Percentiles rank a stretch among this genome's conserved stretches.
phyloP scores from a whole-genome alignment of 2,888 invertebrate species.

The Tromatobia lineatoria region DNA sequence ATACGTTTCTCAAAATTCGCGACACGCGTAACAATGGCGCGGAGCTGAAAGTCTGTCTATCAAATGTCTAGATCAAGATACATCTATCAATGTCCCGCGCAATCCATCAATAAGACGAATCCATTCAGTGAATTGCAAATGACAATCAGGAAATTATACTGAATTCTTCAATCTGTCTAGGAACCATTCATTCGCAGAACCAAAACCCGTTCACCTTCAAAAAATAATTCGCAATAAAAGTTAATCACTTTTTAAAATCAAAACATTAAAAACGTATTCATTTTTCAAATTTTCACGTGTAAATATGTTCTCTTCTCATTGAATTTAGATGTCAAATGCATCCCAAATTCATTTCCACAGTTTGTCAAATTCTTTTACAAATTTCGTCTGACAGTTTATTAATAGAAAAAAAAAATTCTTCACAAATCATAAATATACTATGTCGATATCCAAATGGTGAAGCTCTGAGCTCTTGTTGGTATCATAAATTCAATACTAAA shows the following conservation, averaged over 20 bases:
- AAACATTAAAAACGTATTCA: too few species aligned
- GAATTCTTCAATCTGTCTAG: slow-evolving; percentile 53
- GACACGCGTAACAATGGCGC: slow-evolving; percentile 2
- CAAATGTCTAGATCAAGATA: slow-evolving; percentile 47
- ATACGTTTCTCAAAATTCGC: not conserved
- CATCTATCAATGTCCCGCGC: slow-evolving; percentile 65
- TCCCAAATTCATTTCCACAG: too few species aligned
- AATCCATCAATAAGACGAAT: slow-evolving; percentile 37
- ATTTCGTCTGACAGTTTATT: too few species aligned
- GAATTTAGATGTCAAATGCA: too few species aligned
- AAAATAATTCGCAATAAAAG: too few species aligned
- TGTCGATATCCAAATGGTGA: too few species aligned
- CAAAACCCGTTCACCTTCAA: not conserved
- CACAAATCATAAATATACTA: too few species aligned
- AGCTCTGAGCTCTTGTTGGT: not conserved
- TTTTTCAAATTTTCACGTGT: too few species aligned
- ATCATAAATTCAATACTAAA: not conserved
- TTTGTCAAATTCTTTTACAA: too few species aligned
- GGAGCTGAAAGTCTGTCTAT: slow-evolving; percentile 46
- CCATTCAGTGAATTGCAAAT: not conserved
- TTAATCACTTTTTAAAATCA: too few species aligned
- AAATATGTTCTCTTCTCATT: too few species aligned
- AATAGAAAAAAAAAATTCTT: too few species aligned
- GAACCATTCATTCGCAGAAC: slow-evolving; percentile 31
- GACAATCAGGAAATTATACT: slow-evolving; percentile 55